Evolutionary conservation across 1,140 invertebrate species (phyloP).

Genomic region (Eurosta solidaginis): DNA sequence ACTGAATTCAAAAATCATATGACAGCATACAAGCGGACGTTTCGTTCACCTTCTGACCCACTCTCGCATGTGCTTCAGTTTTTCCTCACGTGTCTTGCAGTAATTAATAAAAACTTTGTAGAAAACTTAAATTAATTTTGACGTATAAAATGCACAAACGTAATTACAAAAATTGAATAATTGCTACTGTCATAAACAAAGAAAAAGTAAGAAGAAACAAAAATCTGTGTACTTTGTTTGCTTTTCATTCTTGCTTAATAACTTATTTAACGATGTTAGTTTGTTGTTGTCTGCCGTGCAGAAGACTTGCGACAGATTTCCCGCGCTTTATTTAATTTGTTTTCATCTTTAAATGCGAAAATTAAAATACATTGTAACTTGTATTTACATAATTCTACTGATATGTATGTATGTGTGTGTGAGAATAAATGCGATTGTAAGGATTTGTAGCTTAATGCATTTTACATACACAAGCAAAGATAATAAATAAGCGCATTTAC

Average conservation of each 20-base stretch:
- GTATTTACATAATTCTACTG: background rate
- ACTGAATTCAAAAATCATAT: too few relatives aligned
- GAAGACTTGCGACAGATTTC: background rate
- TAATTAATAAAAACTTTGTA: too few relatives aligned
- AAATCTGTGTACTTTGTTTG: background rate
- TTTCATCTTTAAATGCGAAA: background rate
- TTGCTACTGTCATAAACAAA: background rate
- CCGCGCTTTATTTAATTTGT: background rate
- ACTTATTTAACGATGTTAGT: slow-evolving; percentile 3
- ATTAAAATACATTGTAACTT: background rate
- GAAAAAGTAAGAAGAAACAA: background rate
- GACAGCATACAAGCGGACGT: too few relatives aligned
- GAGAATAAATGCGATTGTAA: background rate
- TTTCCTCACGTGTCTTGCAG: too few relatives aligned
- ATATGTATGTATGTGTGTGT: background rate
- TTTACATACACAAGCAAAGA: background rate
- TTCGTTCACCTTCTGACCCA: too few relatives aligned
- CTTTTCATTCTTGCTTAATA: background rate
- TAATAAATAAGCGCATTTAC: background rate
- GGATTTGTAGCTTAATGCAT: background rate
- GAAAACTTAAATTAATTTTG: too few relatives aligned
- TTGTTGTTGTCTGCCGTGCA: background rate
- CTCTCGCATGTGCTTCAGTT: too few relatives aligned
- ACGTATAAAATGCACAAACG: too few relatives aligned
- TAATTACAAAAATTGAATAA: background rate